Evolutionary conservation across 2,797 vertebrate genomes (phyloP).

Genomic region (Pygocentrus nattereri): DNA sequence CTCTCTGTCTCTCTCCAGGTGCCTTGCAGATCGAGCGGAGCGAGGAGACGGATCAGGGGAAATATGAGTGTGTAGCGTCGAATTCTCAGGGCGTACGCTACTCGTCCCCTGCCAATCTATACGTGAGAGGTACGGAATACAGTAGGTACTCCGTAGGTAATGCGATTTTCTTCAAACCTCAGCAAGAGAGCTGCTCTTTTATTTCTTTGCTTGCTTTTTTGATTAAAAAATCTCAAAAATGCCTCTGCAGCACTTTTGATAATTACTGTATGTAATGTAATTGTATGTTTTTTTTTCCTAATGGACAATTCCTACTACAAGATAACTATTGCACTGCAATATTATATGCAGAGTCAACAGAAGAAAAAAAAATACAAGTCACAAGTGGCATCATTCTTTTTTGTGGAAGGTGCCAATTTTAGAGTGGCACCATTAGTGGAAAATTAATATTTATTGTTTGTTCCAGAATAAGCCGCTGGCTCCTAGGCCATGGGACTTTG

Average conservation of each 20-base stretch:
- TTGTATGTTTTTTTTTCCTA: not conserved
- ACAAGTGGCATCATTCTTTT: not conserved
- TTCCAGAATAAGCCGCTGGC: not conserved
- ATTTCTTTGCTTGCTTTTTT: not conserved
- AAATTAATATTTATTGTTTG: not conserved
- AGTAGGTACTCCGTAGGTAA: constrained; percentile 59
- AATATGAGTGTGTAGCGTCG: constrained; percentile 97
- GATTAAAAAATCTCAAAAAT: not conserved
- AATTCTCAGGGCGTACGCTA: constrained; percentile 97
- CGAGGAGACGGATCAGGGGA: constrained; percentile 98
- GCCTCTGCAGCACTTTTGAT: constrained; percentile 16
- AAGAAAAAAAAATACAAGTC: not conserved
- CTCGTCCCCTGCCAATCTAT: constrained; percentile 97
- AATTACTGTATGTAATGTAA: constrained; percentile 16
- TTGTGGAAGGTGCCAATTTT: not conserved
- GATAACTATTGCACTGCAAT: not conserved
- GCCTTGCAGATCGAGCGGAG: constrained; percentile 98
- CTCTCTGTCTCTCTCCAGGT: constrained; percentile 79
- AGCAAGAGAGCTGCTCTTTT: constrained; percentile 18
- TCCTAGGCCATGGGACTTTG: not conserved
- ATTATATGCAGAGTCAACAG: constrained; percentile 22
- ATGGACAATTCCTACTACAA: not conserved
- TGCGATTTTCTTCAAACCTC: constrained; percentile 23
- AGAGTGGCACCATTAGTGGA: not conserved
- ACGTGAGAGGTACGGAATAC: constrained; percentile 97